phyloP scores from a whole-genome alignment of 2,797 vertebrate genomes.

The Tamandua tetradactyla region DNA sequence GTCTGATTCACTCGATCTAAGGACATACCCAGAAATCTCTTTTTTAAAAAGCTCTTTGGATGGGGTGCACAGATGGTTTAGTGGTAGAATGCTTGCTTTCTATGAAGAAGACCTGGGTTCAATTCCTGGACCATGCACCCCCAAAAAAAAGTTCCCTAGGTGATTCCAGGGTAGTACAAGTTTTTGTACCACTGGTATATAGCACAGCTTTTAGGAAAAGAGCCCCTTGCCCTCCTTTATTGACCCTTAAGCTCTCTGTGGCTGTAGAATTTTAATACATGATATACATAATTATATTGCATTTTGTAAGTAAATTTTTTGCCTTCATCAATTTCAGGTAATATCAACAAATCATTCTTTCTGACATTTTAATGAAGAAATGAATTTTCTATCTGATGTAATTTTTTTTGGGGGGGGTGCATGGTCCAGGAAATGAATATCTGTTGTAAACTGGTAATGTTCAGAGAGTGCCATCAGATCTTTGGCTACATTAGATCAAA shows the following conservation, averaged over 20 bases:
- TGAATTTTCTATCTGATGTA: background rate
- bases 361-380: conserved; percentile 27
- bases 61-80: too few species aligned
- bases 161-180: background rate
- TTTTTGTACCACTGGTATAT: background rate
- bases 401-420: too few species aligned
- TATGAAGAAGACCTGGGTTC: too few species aligned
- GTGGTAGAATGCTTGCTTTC: too few species aligned
- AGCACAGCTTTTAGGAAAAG: background rate
- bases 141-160: background rate
- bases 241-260: background rate
- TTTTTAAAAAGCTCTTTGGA: too few species aligned
- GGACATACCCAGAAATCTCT: background rate
- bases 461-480: background rate
- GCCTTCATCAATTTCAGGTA: background rate
- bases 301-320: background rate
- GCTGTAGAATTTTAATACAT: background rate
- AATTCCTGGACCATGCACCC: too few species aligned
- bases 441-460: background rate
- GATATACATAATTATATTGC: background rate
- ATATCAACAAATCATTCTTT: background rate
- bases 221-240: background rate
- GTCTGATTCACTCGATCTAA: background rate
- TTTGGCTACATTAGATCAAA: conserved; percentile 28
- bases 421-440: too few species aligned